Conservation (phyloP, 2,797 vertebrate species). For the Pseudochirops corinnae region DNA sequence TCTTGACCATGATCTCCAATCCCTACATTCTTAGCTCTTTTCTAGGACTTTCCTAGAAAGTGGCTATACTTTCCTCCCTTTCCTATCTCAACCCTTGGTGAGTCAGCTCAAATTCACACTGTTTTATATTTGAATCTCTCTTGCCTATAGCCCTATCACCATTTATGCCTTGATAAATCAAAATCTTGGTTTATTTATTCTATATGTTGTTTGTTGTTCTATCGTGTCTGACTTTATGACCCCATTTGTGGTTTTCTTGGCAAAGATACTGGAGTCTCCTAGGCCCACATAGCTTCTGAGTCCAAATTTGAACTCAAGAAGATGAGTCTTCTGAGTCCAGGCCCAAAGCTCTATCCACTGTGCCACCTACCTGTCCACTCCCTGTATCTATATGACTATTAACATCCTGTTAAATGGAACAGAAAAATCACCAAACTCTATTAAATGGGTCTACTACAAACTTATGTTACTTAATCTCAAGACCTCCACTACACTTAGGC, state of each 20-base stretch:
- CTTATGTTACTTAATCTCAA: not conserved
- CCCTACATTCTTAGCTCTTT: not conserved
- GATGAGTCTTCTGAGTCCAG: not conserved
- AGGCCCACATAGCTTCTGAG: not conserved
- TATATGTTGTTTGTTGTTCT: not conserved
- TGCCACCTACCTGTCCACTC: no score
- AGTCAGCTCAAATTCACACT: not conserved
- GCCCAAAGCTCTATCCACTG: not conserved
- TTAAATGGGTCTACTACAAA: not conserved
- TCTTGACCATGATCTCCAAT: not conserved
- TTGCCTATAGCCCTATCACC: not conserved
- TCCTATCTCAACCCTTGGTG: not conserved
- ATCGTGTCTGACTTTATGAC: not conserved
- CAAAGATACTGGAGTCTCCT: not conserved
- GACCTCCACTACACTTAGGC: not conserved
- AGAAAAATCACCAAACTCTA: not conserved
- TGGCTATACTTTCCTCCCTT: not conserved
- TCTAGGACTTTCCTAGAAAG: not conserved
- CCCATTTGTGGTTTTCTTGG: not conserved
- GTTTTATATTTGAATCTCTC: not conserved
- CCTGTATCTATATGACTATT: not conserved
- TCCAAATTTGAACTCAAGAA: not conserved
- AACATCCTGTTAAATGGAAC: not conserved
- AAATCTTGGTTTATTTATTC: not conserved
- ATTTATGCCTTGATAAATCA: not conserved